Base-by-base conservation (phyloP, 2,797 vertebrate species). In the Myotis daubentonii region DNA sequence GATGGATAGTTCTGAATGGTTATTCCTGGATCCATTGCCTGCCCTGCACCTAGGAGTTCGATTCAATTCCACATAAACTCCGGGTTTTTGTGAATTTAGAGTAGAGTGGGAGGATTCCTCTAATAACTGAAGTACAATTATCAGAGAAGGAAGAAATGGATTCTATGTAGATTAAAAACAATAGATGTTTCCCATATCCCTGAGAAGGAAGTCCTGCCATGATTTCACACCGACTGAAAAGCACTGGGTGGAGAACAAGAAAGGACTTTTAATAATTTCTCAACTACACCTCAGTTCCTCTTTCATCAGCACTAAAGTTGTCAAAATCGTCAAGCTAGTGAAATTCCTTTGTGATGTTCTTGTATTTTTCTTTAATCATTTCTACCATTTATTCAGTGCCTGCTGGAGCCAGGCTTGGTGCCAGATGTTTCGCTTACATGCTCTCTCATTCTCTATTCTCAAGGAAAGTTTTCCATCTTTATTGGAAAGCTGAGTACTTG, bases 281-380 rank as follows among this genome's bases (percentile, higher is more conserved):
- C 47, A 66, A n/a, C 33, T 57, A 88, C 91, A 22, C 22, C n/a
- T 57, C 15, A 51, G 6, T 33, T 74, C 1, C 3, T 51, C 28
- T 85, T 88, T 95, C 47, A 41, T 76, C 49, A 94, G 22, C 13
- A 33, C 28, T 62, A n/a, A 89, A 44, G 4, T 92, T 94, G 53
- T 89, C 89, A 96, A 16, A 87, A 75, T 44, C 38, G 17, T 87
- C 88, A 93, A 78, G n/a, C 28, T 95, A 33, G 53, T 72, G 53
- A 70, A 44, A 8, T 85, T 71, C 20, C 28, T 93, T 71, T 71
- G 38, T 78, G 44, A 89, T 72, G 15, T 53, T 71, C 19, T 38
- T 11, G 19, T 57, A 30, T 41, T 93, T 91, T 91, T 55, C 41
- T 70, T 83, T 79, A 93, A 95, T 96, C 72, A 79, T 60, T 41